A percentile compares a stretch with the other conserved stretches of the same genome.
Conservation (phyloP, 2,113 vertebrate genomes). For the Neolamprologus cancellatus region DNA sequence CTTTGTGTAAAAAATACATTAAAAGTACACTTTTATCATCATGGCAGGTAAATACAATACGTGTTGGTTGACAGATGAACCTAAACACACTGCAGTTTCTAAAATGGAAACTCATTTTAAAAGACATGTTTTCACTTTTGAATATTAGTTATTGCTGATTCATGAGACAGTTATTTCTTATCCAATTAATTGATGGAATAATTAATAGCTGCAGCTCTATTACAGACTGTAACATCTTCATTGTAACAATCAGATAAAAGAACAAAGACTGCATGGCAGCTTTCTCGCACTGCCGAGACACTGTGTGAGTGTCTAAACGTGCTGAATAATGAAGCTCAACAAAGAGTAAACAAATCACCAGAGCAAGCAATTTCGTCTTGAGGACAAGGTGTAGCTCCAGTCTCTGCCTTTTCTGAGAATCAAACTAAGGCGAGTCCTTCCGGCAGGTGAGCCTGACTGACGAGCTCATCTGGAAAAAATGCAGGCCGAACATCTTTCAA, state of each 20-base stretch:
- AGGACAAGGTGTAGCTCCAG: neutral
- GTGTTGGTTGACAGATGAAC: neutral
- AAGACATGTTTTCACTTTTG: neutral
- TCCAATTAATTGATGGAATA: neutral
- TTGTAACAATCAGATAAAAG: neutral
- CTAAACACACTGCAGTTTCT: neutral
- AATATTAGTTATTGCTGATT: no score
- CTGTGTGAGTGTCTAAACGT: neutral
- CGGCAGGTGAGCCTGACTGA: constrained; percentile 17
- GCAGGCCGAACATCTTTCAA: neutral
- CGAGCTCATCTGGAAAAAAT: constrained; percentile 8
- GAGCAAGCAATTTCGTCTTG: neutral
- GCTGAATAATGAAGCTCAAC: neutral
- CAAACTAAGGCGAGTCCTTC: neutral
- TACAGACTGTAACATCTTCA: neutral
- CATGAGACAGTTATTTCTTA: no score
- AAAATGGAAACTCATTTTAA: neutral
- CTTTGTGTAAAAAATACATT: neutral
- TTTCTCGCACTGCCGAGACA: neutral
- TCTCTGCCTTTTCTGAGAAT: neutral
- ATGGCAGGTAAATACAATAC: neutral
- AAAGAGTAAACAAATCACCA: neutral
- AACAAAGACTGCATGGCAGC: neutral
- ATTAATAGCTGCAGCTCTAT: neutral
- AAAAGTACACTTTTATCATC: neutral